Percentiles rank a stretch among this genome's conserved stretches.
These are phyloP conservation scores for Macrochelys suwanniensis DNA, from an alignment of 2,797 vertebrate species.

Conservation along the genomic window DNA sequence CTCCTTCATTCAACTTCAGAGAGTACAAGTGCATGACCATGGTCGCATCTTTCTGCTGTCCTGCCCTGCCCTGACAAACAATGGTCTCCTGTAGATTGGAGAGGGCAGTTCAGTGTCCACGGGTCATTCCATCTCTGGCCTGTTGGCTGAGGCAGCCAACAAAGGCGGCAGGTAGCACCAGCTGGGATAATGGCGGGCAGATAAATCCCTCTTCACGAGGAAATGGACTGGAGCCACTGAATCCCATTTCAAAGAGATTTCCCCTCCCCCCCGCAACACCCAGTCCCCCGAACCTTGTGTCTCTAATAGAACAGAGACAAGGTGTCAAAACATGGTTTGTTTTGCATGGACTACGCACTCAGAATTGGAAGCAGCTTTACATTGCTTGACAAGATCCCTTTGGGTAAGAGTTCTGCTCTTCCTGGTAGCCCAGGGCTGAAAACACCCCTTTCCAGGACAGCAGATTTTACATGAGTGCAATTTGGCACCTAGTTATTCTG, in stretches of 20 bases:
- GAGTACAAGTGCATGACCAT: neutral
- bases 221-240: neutral
- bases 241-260: neutral
- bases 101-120: neutral
- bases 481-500: neutral
- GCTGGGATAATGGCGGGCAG: neutral
- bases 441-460: neutral
- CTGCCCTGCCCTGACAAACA: neutral
- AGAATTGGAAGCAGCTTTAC: fast-evolving
- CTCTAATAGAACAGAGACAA: neutral
- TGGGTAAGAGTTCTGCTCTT: neutral
- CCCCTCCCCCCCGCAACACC: neutral
- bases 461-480: neutral
- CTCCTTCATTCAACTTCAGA: neutral
- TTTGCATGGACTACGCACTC: neutral
- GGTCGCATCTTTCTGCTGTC: neutral
- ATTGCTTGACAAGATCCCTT: fast-evolving
- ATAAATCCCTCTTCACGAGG: neutral
- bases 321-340: neutral
- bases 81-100: neutral
- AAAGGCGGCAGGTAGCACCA: neutral
- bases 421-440: neutral
- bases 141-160: neutral
- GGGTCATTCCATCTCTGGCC: neutral
- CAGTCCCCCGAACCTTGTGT: neutral